phyloP scores from a whole-genome alignment of 2,113 vertebrate species.

The Phalacrocorax pelagicus region DNA sequence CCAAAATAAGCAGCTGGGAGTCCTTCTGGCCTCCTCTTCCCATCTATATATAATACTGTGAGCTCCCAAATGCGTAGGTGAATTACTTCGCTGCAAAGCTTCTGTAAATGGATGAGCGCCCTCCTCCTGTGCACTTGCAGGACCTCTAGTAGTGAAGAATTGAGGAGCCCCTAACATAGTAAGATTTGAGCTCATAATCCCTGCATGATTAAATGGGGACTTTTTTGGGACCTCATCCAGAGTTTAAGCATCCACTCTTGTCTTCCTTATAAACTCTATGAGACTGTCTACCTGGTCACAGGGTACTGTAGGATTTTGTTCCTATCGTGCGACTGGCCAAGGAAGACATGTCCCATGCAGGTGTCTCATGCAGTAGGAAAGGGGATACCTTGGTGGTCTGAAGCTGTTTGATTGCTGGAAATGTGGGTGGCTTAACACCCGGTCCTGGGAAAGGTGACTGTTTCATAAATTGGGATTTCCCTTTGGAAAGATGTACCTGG shows the following conservation, averaged over 20 bases:
- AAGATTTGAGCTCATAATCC: not conserved
- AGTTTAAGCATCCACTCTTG: not conserved
- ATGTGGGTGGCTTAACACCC: not conserved
- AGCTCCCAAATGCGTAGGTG: not conserved
- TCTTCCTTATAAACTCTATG: not conserved
- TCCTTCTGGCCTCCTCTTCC: not conserved
- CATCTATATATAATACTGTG: not conserved
- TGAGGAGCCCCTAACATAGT: not conserved
- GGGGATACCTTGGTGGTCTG: not conserved
- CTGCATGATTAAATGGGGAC: not conserved
- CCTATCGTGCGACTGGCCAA: not conserved
- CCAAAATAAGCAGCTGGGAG: not conserved
- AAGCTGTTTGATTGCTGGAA: not conserved
- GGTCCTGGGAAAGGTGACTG: not conserved
- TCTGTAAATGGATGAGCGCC: not conserved
- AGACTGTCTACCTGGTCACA: not conserved
- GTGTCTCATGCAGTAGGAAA: not conserved
- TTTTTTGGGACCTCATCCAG: not conserved
- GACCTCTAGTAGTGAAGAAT: not conserved
- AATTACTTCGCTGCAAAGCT: not conserved
- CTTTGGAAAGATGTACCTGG: not conserved
- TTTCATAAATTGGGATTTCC: not conserved
- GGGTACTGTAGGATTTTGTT: not conserved
- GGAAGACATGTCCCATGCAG: not conserved
- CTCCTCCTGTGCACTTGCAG: not conserved